These are phyloP conservation scores for Choloepus didactylus DNA, from an alignment of 2,797 vertebrate species.

Conservation along the genomic window DNA sequence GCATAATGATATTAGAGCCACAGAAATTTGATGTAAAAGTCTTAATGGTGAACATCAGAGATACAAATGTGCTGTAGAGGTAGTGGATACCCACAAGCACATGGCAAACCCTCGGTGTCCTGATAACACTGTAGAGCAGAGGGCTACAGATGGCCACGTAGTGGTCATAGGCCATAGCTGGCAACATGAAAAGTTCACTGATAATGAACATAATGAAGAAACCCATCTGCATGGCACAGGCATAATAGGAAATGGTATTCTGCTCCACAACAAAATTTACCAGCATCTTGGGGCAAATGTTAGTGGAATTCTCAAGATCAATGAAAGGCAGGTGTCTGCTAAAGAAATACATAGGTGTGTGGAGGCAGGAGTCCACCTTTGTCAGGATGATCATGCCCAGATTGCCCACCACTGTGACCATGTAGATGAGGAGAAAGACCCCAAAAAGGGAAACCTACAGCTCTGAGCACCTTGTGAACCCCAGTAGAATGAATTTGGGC, in stretches of 20 bases:
- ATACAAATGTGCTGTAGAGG: constrained; percentile 8
- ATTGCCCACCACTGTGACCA: too few relatives aligned
- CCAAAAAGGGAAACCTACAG: too few relatives aligned
- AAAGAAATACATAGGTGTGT: too few relatives aligned
- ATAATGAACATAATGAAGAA: constrained; percentile 72
- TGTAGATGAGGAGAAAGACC: too few relatives aligned
- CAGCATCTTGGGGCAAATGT: too few relatives aligned
- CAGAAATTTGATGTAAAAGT: constrained; percentile 50
- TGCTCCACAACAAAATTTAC: too few relatives aligned
- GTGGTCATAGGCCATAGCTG: constrained; percentile 79
- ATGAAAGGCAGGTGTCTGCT: too few relatives aligned
- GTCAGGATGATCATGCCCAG: too few relatives aligned
- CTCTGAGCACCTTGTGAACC: background rate
- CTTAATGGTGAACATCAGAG: constrained; percentile 26
- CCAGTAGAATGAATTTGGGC: constrained; percentile 54
- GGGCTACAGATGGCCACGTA: constrained; percentile 70
- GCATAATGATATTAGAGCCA: background rate
- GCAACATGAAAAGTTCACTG: constrained; percentile 76
- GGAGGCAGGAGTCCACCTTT: too few relatives aligned
- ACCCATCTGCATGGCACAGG: constrained; percentile 73
- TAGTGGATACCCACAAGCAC: background rate
- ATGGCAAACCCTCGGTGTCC: constrained; percentile 26
- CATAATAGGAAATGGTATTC: background rate
- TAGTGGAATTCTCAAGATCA: too few relatives aligned
- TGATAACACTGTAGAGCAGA: constrained; percentile 50